Evolutionary conservation across 1,140 invertebrate genomes (phyloP).

Genomic region (Caenorhabditis briggsae): DNA sequence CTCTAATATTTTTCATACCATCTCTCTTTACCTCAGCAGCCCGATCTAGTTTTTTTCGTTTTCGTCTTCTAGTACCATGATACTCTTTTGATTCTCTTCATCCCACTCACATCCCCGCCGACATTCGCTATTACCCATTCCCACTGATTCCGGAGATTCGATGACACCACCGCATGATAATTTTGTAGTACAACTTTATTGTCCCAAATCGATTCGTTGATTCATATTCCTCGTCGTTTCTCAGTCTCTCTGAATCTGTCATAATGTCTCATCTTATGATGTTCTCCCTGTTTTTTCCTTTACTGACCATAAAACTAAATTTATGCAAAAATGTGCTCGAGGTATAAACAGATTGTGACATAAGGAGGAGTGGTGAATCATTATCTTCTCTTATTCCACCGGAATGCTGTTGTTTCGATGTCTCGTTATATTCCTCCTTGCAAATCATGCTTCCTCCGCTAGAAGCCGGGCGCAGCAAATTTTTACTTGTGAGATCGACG

Average conservation of each 20-base stretch:
- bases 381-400: background rate
- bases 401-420: no score
- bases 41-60: background rate
- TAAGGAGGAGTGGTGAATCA: background rate
- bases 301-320: constrained; percentile 35
- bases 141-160: background rate
- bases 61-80: background rate
- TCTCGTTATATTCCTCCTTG: background rate
- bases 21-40: constrained; percentile 4
- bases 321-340: constrained; percentile 38
- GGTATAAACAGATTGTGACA: background rate
- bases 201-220: no score
- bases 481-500: constrained; percentile 21
- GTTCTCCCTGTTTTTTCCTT: background rate
- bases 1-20: no score
- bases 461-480: background rate
- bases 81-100: background rate
- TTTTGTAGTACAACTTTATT: no score
- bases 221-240: background rate
- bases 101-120: background rate
- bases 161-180: no score
- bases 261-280: background rate
- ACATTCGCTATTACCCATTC: background rate
- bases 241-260: background rate
- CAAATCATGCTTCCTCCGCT: no score